phyloP scores from a whole-genome alignment of 1,140 invertebrate species.

The Drosophila funebris region DNA sequence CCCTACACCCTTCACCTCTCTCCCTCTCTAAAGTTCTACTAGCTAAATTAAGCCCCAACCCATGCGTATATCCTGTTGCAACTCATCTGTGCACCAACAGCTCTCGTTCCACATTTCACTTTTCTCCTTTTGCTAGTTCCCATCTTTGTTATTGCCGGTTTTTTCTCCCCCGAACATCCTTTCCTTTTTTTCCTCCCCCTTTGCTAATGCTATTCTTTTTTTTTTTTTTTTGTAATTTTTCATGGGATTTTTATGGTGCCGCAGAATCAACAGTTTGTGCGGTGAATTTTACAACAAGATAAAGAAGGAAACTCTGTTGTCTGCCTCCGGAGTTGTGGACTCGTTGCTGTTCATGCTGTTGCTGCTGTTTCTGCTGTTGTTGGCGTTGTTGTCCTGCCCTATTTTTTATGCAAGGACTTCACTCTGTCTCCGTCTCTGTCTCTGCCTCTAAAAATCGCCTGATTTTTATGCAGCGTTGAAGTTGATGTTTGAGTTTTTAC shows the following conservation, averaged over 20 bases:
- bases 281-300: constrained; percentile 83
- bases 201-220: constrained; percentile 11
- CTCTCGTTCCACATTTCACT: constrained; percentile 61
- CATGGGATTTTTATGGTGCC: constrained; percentile 83
- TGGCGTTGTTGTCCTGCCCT: constrained; percentile 18
- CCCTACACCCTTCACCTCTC: background rate
- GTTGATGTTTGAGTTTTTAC: constrained; percentile 61
- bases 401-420: constrained; percentile 5
- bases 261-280: constrained; percentile 83
- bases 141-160: background rate
- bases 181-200: constrained; percentile 21
- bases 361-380: background rate
- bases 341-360: constrained; percentile 22
- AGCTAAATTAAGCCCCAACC: constrained; percentile 73
- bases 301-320: constrained; percentile 62
- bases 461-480: constrained; percentile 61
- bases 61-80: constrained; percentile 53
- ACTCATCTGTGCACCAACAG: constrained; percentile 64
- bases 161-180: constrained; percentile 13
- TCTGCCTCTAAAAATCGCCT: background rate
- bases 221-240: constrained; percentile 56
- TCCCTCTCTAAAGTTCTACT: constrained; percentile 48
- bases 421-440: background rate
- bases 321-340: constrained; percentile 43
- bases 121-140: constrained; percentile 40